These are phyloP conservation scores for Bujurquina vittata DNA, from an alignment of 2,113 vertebrate species.

Conservation along the genomic window DNA sequence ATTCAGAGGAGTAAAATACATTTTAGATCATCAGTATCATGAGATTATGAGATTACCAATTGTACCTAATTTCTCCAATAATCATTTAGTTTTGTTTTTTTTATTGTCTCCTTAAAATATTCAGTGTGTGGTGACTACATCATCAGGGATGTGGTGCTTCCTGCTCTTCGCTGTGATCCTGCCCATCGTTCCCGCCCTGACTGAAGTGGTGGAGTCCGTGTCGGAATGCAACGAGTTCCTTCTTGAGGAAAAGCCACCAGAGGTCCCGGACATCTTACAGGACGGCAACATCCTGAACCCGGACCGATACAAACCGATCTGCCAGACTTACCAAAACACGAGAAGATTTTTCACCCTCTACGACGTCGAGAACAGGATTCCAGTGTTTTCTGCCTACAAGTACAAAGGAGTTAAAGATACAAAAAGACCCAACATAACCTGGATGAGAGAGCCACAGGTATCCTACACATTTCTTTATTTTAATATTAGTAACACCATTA, in stretches of 20 bases:
- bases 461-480: not conserved
- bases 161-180: not conserved
- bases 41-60: too few relatives aligned
- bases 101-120: too few relatives aligned
- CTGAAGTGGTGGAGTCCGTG: not conserved
- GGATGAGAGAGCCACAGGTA: constrained; percentile 43
- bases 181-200: not conserved
- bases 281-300: not conserved
- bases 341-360: constrained; percentile 49
- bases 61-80: too few relatives aligned
- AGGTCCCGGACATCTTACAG: constrained; percentile 8
- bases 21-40: too few relatives aligned
- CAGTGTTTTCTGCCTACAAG: constrained; percentile 56
- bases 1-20: too few relatives aligned
- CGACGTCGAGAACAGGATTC: constrained; percentile 37
- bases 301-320: constrained; percentile 38
- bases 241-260: not conserved
- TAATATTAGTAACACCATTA: not conserved
- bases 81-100: not conserved
- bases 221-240: constrained; percentile 3
- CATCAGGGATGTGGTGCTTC: not conserved
- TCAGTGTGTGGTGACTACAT: not conserved
- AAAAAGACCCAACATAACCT: fast-evolving
- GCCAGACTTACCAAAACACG: not conserved
- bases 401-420: fast-evolving